These are phyloP conservation scores for Tricholaema leucomelas DNA, from an alignment of 2,113 vertebrate genomes.

Conservation along the genomic window DNA sequence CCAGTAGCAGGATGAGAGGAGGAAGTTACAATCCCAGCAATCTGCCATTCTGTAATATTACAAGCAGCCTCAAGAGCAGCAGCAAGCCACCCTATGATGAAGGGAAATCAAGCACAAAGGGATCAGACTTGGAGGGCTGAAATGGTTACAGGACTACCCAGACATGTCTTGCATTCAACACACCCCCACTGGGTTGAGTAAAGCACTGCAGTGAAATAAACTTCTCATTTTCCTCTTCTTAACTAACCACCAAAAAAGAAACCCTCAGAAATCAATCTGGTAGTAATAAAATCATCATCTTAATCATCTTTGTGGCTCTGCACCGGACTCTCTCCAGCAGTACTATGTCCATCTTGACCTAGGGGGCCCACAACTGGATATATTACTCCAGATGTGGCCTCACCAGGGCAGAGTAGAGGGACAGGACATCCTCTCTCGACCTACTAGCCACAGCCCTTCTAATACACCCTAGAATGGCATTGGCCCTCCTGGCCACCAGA, in stretches of 20 bases:
- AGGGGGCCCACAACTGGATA: too few relatives aligned
- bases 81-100: neutral
- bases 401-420: too few relatives aligned
- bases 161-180: neutral
- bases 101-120: neutral
- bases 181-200: neutral
- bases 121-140: neutral
- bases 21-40: neutral
- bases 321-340: too few relatives aligned
- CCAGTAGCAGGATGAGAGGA: neutral
- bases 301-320: too few relatives aligned
- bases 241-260: neutral
- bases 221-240: neutral
- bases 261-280: neutral
- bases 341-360: too few relatives aligned
- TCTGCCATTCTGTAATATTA: neutral
- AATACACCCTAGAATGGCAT: too few relatives aligned
- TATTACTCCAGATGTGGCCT: too few relatives aligned
- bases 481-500: too few relatives aligned
- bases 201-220: neutral
- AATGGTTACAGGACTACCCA: neutral
- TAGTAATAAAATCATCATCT: too few relatives aligned
- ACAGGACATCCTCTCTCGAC: too few relatives aligned
- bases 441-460: too few relatives aligned
- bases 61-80: neutral